Base-by-base conservation (phyloP, 53 echinoderm and acorn worm genomes). In the Glandiceps talaboti region DNA sequence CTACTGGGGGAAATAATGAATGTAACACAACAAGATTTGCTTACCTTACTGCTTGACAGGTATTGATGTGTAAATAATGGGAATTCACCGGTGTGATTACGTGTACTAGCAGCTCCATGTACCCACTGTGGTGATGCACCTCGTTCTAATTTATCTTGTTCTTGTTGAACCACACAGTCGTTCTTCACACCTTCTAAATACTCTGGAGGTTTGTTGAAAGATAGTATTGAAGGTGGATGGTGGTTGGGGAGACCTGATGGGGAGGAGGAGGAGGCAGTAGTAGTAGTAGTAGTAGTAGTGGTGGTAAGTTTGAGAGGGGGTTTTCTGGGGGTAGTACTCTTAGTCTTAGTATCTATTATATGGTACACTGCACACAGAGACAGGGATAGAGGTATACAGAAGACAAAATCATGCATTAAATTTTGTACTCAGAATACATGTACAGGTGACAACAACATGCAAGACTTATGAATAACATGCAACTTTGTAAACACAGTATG, bases 11-110 rank as follows among this genome's bases (percentile, higher is more conserved):
- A n/a, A n/a, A n/a, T n/a, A n/a, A n/a, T n/a, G n/a, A n/a, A n/a
- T n/a, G n/a, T n/a, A n/a, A n/a, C n/a, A n/a, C n/a, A n/a, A n/a
- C n/a, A n/a, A n/a, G n/a, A n/a, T n/a, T n/a, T 29, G 76, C 29
- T 30, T 79, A 92, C 97, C 91, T 97, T 97, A 29, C 93, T 93
- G 31, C 84, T 75, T 30, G 93, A 85, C 73, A 97, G 89, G 80
- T 86, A 97, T 32, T 83, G 82, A 82, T 97, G 97, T 76, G 92
- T 82, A 72, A 97, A 92, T 1, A 97, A 82, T 0, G 97, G 91
- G 73, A 92, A 92, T 80, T 97, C 93, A 25, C 97, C 97, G 0
- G 97, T 91, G 75, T 97, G 97, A 77, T 91, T 97, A 28, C 76
- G 76, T 29, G 86, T 85, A 80, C 87, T 85, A 85, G 92, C 90